phyloP scores from a whole-genome alignment of 2,888 invertebrate genomes.

The Megastigmus dorsalis region DNA sequence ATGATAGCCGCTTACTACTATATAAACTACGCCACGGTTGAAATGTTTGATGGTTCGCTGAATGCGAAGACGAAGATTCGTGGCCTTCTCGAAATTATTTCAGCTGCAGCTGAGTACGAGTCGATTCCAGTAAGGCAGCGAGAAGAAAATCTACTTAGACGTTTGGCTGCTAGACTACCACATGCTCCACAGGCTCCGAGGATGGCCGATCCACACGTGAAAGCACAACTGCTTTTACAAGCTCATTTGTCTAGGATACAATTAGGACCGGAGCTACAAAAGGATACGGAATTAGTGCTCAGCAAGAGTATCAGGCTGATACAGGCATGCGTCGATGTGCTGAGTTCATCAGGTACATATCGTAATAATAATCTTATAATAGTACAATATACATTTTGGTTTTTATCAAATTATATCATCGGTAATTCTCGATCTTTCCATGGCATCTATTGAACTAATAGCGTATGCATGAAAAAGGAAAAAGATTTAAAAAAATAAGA shows the following conservation, averaged over 20 bases:
- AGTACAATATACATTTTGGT: too few relatives aligned
- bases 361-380: neutral
- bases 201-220: constrained; percentile 93
- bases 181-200: constrained; percentile 73
- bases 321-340: constrained; percentile 96
- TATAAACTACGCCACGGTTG: constrained; percentile 99
- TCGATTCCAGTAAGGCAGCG: constrained; percentile 95
- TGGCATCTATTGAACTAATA: too few relatives aligned
- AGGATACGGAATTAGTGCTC: constrained; percentile 94
- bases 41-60: constrained; percentile 96
- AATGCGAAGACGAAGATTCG: constrained; percentile 98
- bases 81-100: constrained; percentile 97
- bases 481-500: too few relatives aligned
- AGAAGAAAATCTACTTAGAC: constrained; percentile 90
- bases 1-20: constrained; percentile 99
- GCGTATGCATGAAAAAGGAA: too few relatives aligned
- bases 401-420: too few relatives aligned
- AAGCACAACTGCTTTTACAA: constrained; percentile 95
- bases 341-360: constrained; percentile 88
- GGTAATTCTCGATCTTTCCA: too few relatives aligned
- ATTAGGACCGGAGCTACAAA: constrained; percentile 95
- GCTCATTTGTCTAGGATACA: constrained; percentile 96
- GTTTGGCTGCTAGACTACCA: constrained; percentile 81
- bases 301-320: constrained; percentile 90
- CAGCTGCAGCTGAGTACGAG: constrained; percentile 97